Conservation (phyloP, 2,797 vertebrate genomes). For the Parauchenoglanis ngamensis region DNA sequence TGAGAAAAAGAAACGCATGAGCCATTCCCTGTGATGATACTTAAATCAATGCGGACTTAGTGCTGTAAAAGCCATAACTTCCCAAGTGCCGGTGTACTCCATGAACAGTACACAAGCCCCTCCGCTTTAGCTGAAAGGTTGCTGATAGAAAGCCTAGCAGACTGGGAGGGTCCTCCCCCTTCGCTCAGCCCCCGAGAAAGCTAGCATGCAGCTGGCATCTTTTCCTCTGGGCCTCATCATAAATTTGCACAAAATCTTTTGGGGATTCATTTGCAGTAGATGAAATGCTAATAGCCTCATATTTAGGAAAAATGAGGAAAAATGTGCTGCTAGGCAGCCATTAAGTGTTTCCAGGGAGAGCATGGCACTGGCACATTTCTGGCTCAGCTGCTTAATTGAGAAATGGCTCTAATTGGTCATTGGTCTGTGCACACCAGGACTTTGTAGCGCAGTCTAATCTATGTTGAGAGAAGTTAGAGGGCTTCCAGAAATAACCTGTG, state of each 20-base stretch:
- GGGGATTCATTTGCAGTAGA: slow-evolving; percentile 39
- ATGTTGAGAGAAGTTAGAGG: slow-evolving; percentile 18
- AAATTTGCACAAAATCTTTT: slow-evolving; percentile 36
- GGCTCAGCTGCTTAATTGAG: slow-evolving; percentile 29
- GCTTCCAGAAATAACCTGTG: slow-evolving; percentile 3
- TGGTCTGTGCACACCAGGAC: slow-evolving; percentile 30
- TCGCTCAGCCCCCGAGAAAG: background rate
- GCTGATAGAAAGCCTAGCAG: background rate
- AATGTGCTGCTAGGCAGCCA: background rate
- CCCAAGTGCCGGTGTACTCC: slow-evolving; percentile 50
- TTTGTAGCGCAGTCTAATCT: slow-evolving; percentile 12
- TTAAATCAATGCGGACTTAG: slow-evolving; percentile 55
- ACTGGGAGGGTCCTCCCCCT: background rate
- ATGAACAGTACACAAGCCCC: slow-evolving; percentile 14
- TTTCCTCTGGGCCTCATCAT: slow-evolving; percentile 31
- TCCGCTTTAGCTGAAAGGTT: background rate
- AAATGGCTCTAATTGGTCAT: slow-evolving; percentile 34
- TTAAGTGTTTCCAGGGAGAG: slow-evolving; percentile 20
- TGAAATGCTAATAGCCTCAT: slow-evolving; percentile 32
- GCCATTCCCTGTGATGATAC: slow-evolving; percentile 40
- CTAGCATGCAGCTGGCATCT: slow-evolving; percentile 33
- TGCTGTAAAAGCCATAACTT: slow-evolving; percentile 55
- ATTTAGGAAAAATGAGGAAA: background rate
- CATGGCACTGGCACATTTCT: slow-evolving; percentile 7
- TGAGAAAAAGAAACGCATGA: background rate